A percentile compares a stretch with the other conserved stretches of the same genome.
phyloP scores from a whole-genome alignment of 2,113 vertebrate genomes.

The Lepus europaeus region DNA sequence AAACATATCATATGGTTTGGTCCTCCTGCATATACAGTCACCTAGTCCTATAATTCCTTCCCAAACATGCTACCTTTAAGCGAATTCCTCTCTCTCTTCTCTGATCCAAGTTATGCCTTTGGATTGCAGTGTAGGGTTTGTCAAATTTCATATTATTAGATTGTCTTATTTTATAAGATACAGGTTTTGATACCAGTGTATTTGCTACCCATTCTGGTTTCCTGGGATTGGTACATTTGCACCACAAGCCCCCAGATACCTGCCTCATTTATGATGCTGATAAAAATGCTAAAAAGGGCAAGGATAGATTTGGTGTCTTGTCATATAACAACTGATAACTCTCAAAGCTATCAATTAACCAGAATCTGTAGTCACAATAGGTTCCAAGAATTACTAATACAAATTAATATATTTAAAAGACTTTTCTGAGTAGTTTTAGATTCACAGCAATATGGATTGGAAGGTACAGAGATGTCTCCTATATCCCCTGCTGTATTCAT shows the following conservation, averaged over 20 bases:
- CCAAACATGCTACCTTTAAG: not conserved
- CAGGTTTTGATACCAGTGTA: not conserved
- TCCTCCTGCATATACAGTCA: constrained; percentile 28
- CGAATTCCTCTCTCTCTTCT: not conserved
- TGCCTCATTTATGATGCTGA: not conserved
- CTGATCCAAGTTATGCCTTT: not conserved
- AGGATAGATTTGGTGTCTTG: not conserved
- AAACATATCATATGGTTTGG: not conserved
- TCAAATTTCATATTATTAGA: not conserved
- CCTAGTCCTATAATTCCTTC: not conserved
- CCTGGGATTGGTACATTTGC: not conserved
- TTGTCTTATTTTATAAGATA: constrained; percentile 22
- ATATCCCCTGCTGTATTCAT: fast-evolving
- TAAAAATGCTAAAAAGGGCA: not conserved
- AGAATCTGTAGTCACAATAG: not conserved
- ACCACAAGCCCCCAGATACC: not conserved
- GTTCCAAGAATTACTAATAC: not conserved
- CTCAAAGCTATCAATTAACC: not conserved
- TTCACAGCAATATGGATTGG: not conserved
- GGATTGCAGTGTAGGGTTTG: not conserved
- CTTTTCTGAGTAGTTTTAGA: not conserved
- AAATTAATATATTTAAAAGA: not conserved
- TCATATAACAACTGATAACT: not conserved
- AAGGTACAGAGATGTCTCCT: not conserved
- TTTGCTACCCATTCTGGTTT: not conserved